Evolutionary conservation across 1,140 invertebrate genomes (phyloP), one percentile per base, ranked within the genome.

Genomic region (Drosophila hydei): DNA sequence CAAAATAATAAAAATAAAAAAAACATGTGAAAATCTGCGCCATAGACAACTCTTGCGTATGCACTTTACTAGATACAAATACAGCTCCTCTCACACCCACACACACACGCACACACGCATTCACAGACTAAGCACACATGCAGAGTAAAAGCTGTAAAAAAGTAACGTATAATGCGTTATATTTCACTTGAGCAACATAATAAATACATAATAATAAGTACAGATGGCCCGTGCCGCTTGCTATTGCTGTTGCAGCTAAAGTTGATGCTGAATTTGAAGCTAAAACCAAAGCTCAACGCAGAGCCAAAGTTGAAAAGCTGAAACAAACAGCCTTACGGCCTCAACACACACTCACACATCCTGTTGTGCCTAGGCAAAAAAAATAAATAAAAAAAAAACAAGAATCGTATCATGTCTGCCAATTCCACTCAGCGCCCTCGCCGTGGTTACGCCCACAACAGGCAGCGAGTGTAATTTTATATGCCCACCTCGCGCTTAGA

Each of bases 151-250:
- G 4, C 25, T 69, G 59, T 33, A 51, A 47, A 42, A 80, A 69
- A 68, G 55, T 73, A 80, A 67, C 76, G 68, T 72, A 84, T 76
- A 79, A 84, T 84, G 79, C 76, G 79, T 84, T 68, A 76, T 84
- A 79, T 84, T 85, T 79, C 76, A 79, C 76, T 85, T 77, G 75
- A 84, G 68, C 71, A 72, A 60, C 74, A 81, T 77, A 77, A 72
- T 78, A 79, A 76, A 72, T 42, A 72, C 62, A 63, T 23, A 40
- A 71, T 43, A 69, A 19, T 54, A 47, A 72, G 43, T 55, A 45
- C 45, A 74, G 62, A 51, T 55, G 38, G 23, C n/a, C 27, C 60
- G 16, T 33, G 25, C 47, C 4, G 21, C 45, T 14, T 51, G 48
- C 45, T 43, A 16, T 16, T 47, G 45, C 48, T 27, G 27, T 16